Percentiles rank a stretch among this genome's conserved stretches.
Evolutionary conservation across 2,888 invertebrate species (phyloP).

Genomic region (Plagiodera versicolora): DNA sequence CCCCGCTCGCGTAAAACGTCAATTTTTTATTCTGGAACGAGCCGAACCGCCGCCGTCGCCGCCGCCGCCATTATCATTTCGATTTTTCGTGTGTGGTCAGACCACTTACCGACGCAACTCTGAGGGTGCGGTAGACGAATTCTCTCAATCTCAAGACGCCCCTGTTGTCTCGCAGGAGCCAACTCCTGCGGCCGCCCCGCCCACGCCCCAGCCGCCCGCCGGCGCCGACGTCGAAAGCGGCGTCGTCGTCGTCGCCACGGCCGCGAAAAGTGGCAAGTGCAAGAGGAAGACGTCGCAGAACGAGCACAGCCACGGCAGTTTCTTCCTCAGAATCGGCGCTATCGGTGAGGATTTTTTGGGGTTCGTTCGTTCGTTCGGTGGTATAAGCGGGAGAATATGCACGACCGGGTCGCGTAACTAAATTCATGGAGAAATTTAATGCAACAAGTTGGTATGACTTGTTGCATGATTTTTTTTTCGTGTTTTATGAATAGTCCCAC

Average conservation of each 20-base stretch:
- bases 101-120: slow-evolving; percentile 57
- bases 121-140: slow-evolving; percentile 56
- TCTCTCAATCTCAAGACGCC: slow-evolving; percentile 51
- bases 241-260: slow-evolving; percentile 60
- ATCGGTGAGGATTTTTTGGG: slow-evolving; percentile 72
- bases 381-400: too few species aligned
- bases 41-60: too few species aligned
- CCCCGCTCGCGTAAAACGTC: too few species aligned
- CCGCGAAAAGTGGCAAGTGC: slow-evolving; percentile 59
- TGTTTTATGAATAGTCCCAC: too few species aligned
- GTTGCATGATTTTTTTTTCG: too few species aligned
- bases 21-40: too few species aligned
- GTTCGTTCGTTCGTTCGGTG: too few species aligned
- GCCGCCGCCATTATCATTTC: slow-evolving; percentile 34
- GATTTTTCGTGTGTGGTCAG: slow-evolving; percentile 48
- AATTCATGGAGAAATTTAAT: too few species aligned
- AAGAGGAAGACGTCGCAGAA: slow-evolving; percentile 89
- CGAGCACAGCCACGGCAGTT: slow-evolving; percentile 89
- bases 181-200: slow-evolving; percentile 58
- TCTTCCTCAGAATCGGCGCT: slow-evolving; percentile 89
- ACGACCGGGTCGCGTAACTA: too few species aligned
- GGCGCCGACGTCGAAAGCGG: slow-evolving; percentile 65
- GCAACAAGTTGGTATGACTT: too few species aligned
- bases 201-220: slow-evolving; percentile 63
- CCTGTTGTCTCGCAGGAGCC: slow-evolving; percentile 47